A percentile compares a stretch with the other conserved stretches of the same genome.
These are phyloP conservation scores for Conistra vaccinii DNA, from an alignment of 2,888 invertebrate genomes.

Conservation along the genomic window DNA sequence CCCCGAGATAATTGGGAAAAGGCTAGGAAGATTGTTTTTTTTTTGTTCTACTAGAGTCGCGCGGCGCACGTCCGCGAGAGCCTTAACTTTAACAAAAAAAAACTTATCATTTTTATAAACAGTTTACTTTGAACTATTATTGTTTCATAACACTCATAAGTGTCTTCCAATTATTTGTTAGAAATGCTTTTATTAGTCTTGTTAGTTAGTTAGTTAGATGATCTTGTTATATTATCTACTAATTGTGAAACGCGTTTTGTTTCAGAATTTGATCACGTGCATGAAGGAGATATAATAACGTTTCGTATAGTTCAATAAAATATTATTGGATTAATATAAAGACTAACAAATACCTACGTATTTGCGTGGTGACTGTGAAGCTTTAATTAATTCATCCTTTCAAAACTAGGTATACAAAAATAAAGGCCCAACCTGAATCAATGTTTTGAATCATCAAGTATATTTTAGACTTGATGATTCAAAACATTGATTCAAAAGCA, in stretches of 20 bases:
- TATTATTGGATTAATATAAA: slow-evolving; percentile 28
- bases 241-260: slow-evolving; percentile 50
- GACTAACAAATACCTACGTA: slow-evolving; percentile 4
- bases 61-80: too few species aligned
- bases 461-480: neutral
- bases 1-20: too few species aligned
- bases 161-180: slow-evolving; percentile 57
- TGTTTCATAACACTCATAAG: slow-evolving; percentile 30
- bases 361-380: slow-evolving; percentile 20
- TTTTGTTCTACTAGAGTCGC: too few species aligned
- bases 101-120: neutral
- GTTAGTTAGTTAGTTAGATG: slow-evolving; percentile 54
- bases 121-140: slow-evolving; percentile 29
- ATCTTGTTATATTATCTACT: slow-evolving; percentile 50
- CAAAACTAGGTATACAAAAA: neutral
- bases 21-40: too few species aligned
- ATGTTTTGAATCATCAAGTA: neutral
- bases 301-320: slow-evolving; percentile 21
- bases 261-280: slow-evolving; percentile 56
- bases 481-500: slow-evolving; percentile 2
- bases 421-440: neutral
- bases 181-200: slow-evolving; percentile 60
- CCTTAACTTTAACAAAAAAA: neutral
- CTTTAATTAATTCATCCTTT: slow-evolving; percentile 20
- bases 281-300: slow-evolving; percentile 31